Evolutionary conservation across 2,888 invertebrate genomes (phyloP).

Genomic region (Xanthorhoe spadicearia): DNA sequence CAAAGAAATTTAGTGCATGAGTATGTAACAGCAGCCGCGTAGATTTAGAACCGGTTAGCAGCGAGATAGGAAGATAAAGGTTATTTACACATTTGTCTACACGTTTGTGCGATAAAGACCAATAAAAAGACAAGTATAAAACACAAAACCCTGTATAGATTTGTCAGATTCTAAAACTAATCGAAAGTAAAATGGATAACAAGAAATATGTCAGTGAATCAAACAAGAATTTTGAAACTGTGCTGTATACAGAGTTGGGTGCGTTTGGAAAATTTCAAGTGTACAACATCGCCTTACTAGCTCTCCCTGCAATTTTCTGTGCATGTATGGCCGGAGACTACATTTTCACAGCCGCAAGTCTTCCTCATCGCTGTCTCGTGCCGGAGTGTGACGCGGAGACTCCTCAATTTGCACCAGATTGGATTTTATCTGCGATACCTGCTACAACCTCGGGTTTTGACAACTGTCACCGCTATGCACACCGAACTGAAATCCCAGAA

Average conservation of each 20-base stretch:
- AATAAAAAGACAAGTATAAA: conserved; percentile 46
- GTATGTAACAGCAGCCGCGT: background rate
- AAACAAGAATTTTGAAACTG: conserved; percentile 62
- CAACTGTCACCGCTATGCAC: conserved; percentile 67
- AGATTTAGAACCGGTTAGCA: conserved; percentile 6
- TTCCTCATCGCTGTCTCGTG: conserved; percentile 68
- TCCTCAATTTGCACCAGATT: conserved; percentile 64
- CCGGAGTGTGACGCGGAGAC: conserved; percentile 64
- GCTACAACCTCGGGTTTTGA: conserved; percentile 62
- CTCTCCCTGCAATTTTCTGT: conserved; percentile 64
- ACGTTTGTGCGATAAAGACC: conserved; percentile 33
- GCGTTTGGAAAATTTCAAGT: conserved; percentile 73
- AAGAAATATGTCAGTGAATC: conserved; percentile 53
- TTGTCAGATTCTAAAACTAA: conserved; percentile 43
- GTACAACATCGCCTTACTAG: conserved; percentile 61
- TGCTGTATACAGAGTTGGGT: conserved; percentile 68
- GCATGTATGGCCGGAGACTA: conserved; percentile 75
- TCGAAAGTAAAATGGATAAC: conserved; percentile 46
- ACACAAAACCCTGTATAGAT: conserved; percentile 45
- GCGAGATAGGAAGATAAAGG: conserved; percentile 28
- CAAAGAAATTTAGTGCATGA: conserved; percentile 5
- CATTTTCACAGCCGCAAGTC: conserved; percentile 70
- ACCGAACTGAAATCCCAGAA: conserved; percentile 46
- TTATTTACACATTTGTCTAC: conserved; percentile 10
- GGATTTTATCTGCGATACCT: conserved; percentile 71